Evolutionary conservation across 2,113 vertebrate species (phyloP).

Genomic region (Ceuthmochares aereus): DNA sequence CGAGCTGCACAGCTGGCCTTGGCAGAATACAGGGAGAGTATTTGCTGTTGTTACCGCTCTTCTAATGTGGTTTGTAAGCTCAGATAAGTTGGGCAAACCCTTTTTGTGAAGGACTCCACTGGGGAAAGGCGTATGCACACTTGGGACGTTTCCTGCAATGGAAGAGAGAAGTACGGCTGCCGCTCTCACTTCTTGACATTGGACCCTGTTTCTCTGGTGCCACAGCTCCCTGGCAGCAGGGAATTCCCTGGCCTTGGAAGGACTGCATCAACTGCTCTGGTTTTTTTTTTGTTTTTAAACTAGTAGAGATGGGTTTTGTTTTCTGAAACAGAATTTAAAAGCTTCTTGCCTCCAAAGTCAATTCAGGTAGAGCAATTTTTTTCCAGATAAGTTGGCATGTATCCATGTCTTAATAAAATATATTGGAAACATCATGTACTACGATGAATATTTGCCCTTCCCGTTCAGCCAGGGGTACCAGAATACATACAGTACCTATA

Average conservation of each 20-base stretch:
- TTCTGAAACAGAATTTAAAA: background rate
- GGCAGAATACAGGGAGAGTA: slow-evolving; percentile 28
- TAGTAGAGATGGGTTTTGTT: background rate
- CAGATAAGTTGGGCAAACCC: background rate
- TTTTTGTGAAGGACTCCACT: background rate
- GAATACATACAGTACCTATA: background rate
- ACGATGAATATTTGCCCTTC: background rate
- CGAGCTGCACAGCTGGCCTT: slow-evolving; percentile 18
- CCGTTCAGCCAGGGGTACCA: background rate
- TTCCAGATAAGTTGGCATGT: background rate
- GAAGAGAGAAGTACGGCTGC: background rate
- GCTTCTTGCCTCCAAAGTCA: background rate
- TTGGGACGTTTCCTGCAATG: background rate
- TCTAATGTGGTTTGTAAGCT: background rate
- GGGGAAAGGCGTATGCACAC: background rate
- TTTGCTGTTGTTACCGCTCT: slow-evolving; percentile 31
- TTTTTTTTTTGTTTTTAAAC: background rate
- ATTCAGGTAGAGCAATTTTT: background rate
- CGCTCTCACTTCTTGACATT: background rate
- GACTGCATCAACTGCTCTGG: background rate
- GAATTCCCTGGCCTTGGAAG: background rate
- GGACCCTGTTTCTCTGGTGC: background rate
- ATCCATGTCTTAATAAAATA: background rate
- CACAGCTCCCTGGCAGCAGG: background rate
- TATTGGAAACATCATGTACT: fast-evolving